Evolutionary conservation across 2,113 vertebrate genomes (phyloP).

Genomic region (Seriola dumerili): DNA sequence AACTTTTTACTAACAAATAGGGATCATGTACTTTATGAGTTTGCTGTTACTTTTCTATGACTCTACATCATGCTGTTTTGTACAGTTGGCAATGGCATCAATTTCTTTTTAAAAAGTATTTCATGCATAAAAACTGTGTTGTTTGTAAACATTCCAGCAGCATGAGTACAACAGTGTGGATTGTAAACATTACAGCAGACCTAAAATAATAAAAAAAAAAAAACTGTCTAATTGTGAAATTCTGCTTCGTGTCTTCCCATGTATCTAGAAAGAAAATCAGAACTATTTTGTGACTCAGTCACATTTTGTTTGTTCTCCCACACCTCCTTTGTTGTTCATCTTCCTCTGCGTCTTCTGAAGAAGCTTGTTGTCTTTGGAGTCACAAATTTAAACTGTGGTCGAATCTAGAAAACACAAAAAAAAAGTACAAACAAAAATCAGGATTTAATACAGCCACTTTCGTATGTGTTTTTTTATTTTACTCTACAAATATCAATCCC

Average conservation of each 20-base stretch:
- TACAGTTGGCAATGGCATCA: conserved; percentile 71
- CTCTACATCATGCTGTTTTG: conserved; percentile 51
- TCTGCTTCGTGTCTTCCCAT: neutral
- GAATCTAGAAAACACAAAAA: conserved; percentile 39
- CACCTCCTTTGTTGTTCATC: conserved; percentile 1
- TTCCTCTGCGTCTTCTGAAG: conserved; percentile 4
- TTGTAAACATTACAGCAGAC: conserved; percentile 52
- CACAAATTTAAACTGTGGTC: conserved; percentile 27
- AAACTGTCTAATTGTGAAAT: conserved; percentile 32
- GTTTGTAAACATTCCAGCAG: conserved; percentile 59
- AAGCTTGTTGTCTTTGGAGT: conserved; percentile 22
- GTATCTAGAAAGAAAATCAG: conserved; percentile 3
- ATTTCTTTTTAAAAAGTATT: conserved; percentile 25
- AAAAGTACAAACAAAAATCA: neutral
- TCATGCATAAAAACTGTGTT: conserved; percentile 38
- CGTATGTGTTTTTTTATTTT: neutral
- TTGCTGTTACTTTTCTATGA: conserved; percentile 8
- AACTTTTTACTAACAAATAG: conserved; percentile 28
- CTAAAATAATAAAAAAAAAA: conserved; percentile 60
- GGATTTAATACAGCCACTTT: neutral
- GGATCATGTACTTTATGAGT: neutral
- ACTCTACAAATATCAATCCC: neutral
- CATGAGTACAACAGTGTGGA: conserved; percentile 38
- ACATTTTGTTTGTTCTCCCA: neutral
- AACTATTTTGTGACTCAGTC: neutral